These are phyloP conservation scores for Ferdinandea cuprea DNA, from an alignment of 2,888 invertebrate genomes.

Conservation along the genomic window DNA sequence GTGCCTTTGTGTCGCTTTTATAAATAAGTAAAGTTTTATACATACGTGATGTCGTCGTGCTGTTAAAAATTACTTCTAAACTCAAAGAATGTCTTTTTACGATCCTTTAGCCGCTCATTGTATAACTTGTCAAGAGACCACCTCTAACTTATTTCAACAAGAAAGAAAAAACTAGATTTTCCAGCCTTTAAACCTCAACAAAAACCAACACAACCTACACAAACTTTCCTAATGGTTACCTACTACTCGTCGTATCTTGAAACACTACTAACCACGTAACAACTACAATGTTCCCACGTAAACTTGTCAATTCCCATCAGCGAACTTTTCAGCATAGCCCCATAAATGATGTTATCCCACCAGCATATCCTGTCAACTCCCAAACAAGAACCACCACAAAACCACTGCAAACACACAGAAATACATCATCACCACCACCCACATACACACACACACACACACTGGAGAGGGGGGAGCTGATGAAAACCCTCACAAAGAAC, in stretches of 20 bases:
- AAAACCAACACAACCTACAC: too few species aligned
- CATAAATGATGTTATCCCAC: neutral
- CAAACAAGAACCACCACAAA: slow-evolving; percentile 10
- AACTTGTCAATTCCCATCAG: slow-evolving; percentile 57
- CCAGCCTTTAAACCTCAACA: too few species aligned
- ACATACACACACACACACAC: slow-evolving; percentile 15
- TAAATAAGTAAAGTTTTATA: too few species aligned
- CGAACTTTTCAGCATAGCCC: slow-evolving; percentile 44
- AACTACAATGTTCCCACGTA: slow-evolving; percentile 38
- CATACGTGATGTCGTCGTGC: too few species aligned
- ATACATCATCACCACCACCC: slow-evolving; percentile 47
- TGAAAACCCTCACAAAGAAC: slow-evolving; percentile 49
- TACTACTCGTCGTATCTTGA: neutral
- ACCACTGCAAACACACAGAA: slow-evolving; percentile 3
- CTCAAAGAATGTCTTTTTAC: too few species aligned
- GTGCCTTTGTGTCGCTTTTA: too few species aligned
- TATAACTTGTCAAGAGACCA: too few species aligned
- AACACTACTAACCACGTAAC: slow-evolving; percentile 23
- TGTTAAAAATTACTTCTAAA: too few species aligned
- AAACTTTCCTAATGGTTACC: neutral
- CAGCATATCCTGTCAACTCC: slow-evolving; percentile 37
- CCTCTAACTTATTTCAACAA: too few species aligned
- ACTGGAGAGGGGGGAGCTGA: neutral
- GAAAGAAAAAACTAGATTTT: too few species aligned
- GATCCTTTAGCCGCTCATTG: too few species aligned